Base-by-base conservation (phyloP, 2,797 vertebrate genomes). In the Semotilus atromaculatus region DNA sequence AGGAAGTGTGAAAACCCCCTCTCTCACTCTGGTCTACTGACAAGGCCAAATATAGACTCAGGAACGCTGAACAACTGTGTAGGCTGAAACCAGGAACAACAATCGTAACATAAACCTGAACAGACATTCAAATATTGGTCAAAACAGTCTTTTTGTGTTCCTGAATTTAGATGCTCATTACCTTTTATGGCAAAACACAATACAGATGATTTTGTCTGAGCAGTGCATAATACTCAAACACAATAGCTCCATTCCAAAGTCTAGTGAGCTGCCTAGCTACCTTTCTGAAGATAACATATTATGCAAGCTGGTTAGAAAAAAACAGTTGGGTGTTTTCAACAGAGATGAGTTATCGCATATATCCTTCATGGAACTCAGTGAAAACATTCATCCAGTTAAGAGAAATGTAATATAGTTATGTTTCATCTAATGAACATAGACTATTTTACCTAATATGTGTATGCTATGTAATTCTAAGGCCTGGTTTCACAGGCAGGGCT, bases 41-140 rank as follows among this genome's bases (percentile, higher is more conserved):
- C 64, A 82, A 45, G 11, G 60, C 74, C 68, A 80, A 64, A 85
- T 74, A 88, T 85, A 80, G 71, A 77, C 67, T 76, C 40, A 26
- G 23, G 51, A 74, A 72, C 40, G 62, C 43, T 64, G 60, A 26
- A 58, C 45, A 43, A 38, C 7, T 74, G 26, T 80, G 70, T 71
- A 18, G 64, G 31, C 64, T 64, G 67, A 78, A 70, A 58, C 34
- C 21, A 68, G 36, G 23, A 79, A 62, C 80, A 72, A 72, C 36
- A 58, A 19, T 43, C 18, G 4, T 23, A 74, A 51, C 43, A 66
- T 55, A 53, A 29, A 75, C 45, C 62, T 68, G 26, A 53, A 58
- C 7, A 68, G 73, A 45, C 38, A 66, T 64, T 74, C 21, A 34
- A 82, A 74, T n/a, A 36, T 29, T 40, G 34, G 16, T 6, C 21